phyloP scores from a whole-genome alignment of 2,797 vertebrate species.

The Hirundo rustica region DNA sequence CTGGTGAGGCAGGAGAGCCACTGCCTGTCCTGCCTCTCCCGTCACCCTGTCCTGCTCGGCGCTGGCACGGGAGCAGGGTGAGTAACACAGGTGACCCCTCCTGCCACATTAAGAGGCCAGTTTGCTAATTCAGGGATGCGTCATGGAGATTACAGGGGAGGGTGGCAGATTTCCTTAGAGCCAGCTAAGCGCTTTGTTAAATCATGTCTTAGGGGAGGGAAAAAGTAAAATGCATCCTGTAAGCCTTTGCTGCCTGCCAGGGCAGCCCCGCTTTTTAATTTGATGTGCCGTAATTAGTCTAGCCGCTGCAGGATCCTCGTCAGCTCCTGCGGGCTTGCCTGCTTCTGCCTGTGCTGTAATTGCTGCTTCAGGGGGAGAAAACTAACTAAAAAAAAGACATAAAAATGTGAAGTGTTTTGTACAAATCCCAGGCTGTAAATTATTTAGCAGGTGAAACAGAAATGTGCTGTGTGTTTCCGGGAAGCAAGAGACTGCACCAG shows the following conservation, averaged over 20 bases:
- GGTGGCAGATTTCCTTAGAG: not conserved
- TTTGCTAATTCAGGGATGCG: not conserved
- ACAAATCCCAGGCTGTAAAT: not conserved
- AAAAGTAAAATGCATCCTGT: conserved; percentile 9
- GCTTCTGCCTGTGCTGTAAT: conserved; percentile 20
- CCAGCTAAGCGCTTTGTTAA: not conserved
- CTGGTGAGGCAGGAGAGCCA: not conserved
- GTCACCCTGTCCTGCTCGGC: fast-evolving
- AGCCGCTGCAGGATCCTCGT: not conserved
- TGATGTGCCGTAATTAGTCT: not conserved
- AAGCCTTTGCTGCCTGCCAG: conserved; percentile 9
- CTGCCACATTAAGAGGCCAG: not conserved
- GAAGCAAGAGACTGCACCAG: conserved; percentile 34
- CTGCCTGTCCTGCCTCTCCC: not conserved
- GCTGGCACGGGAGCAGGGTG: not conserved
- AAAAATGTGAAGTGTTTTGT: not conserved
- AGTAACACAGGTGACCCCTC: not conserved
- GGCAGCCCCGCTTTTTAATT: conserved; percentile 10
- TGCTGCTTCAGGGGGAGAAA: not conserved
- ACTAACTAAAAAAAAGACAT: not conserved
- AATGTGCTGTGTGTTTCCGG: conserved; percentile 28
- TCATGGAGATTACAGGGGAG: not conserved
- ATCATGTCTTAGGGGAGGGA: conserved; percentile 20
- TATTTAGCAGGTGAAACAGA: conserved; percentile 12
- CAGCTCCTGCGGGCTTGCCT: not conserved